A percentile compares a stretch with the other conserved stretches of the same genome.
phyloP scores from a whole-genome alignment of 2,888 invertebrate genomes.

The Cosmia pyralina region DNA sequence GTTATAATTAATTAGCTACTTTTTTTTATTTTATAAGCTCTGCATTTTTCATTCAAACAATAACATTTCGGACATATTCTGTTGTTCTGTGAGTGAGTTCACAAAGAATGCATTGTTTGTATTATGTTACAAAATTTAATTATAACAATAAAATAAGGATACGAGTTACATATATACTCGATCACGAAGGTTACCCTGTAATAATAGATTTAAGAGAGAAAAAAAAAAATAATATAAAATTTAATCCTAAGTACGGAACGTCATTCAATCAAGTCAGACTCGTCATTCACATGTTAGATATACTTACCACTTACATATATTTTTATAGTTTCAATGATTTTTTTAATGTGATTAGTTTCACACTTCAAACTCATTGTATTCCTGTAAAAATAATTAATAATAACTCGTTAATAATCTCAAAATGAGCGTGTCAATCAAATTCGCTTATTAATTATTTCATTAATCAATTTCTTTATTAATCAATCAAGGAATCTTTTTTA shows the following conservation, averaged over 20 bases:
- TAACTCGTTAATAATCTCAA: slow-evolving; percentile 31
- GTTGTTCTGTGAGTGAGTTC: too few relatives aligned
- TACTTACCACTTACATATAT: slow-evolving; percentile 5
- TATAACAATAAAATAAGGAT: too few relatives aligned
- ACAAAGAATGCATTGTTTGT: too few relatives aligned
- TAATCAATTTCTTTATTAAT: slow-evolving; percentile 32
- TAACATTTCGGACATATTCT: neutral
- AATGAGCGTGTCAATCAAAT: slow-evolving; percentile 50
- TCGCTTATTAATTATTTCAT: slow-evolving; percentile 26
- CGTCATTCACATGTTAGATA: neutral
- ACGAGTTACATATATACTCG: neutral
- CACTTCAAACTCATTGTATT: slow-evolving; percentile 41
- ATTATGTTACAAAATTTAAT: too few relatives aligned
- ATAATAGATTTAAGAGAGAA: neutral
- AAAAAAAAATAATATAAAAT: neutral
- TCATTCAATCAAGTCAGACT: neutral
- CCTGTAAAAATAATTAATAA: slow-evolving; percentile 19
- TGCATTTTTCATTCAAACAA: too few relatives aligned
- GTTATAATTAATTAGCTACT: too few relatives aligned
- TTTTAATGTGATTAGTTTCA: slow-evolving; percentile 46
- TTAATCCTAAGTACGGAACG: slow-evolving; percentile 36
- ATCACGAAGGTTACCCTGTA: neutral
- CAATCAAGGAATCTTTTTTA: slow-evolving; percentile 31
- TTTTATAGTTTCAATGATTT: slow-evolving; percentile 49
- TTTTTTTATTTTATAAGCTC: too few relatives aligned